These are phyloP conservation scores for Conomelus anceps DNA, from an alignment of 2,888 invertebrate genomes.

Conservation along the genomic window DNA sequence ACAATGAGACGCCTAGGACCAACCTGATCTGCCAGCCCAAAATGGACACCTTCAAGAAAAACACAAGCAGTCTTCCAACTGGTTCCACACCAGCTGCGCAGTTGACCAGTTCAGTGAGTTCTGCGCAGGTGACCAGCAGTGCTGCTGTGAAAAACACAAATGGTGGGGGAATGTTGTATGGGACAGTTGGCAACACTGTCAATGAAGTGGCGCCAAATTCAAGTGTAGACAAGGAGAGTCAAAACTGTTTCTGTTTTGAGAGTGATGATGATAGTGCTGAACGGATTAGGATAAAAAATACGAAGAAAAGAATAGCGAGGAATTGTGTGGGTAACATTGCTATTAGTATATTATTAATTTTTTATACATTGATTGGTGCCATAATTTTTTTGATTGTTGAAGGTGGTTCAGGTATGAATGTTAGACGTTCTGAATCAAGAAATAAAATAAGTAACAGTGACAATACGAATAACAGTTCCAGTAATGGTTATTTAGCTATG, in stretches of 20 bases:
- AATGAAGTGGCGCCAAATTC: not conserved
- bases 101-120: not conserved
- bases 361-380: constrained; percentile 69
- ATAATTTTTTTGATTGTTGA: constrained; percentile 82
- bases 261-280: constrained; percentile 51
- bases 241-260: constrained; percentile 46
- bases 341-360: constrained; percentile 72
- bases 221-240: constrained; percentile 26
- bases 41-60: not conserved
- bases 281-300: constrained; percentile 46
- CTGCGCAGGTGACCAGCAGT: not conserved
- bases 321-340: constrained; percentile 74
- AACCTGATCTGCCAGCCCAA: not conserved
- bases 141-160: not conserved
- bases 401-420: constrained; percentile 46
- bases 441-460: constrained; percentile 49
- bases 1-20: not conserved
- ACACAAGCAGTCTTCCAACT: not conserved
- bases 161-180: not conserved
- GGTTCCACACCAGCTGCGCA: not conserved
- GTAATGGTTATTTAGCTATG: not conserved
- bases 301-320: constrained; percentile 54
- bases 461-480: constrained; percentile 33
- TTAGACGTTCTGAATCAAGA: constrained; percentile 33
- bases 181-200: not conserved